Conservation (phyloP, 2,113 vertebrate species). For the Gymnobelideus leadbeateri region DNA sequence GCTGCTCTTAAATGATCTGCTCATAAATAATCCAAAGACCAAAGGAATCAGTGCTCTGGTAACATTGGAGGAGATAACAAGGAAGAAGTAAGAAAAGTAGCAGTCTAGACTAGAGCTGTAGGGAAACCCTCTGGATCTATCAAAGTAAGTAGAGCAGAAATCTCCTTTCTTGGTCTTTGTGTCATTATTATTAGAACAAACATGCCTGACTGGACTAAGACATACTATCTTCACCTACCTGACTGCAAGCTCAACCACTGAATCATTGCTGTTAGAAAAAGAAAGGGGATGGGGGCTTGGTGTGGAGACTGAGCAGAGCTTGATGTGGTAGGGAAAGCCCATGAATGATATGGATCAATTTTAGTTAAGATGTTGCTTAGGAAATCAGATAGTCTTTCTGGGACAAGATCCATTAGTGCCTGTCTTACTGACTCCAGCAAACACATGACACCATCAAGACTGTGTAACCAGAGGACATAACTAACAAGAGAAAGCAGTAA, state of each 20-base stretch:
- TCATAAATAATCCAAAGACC: background rate
- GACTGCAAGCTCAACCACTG: constrained; percentile 52
- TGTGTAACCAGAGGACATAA: constrained; percentile 68
- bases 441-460: constrained; percentile 71
- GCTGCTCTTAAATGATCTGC: no score
- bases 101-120: background rate
- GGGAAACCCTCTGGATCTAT: constrained; percentile 69
- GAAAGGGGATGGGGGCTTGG: constrained; percentile 24
- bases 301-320: background rate
- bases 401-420: constrained; percentile 67
- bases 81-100: background rate
- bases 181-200: constrained; percentile 83
- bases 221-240: constrained; percentile 73
- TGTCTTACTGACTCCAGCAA: constrained; percentile 69
- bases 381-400: constrained; percentile 70
- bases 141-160: constrained; percentile 84
- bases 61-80: background rate
- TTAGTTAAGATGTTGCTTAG: constrained; percentile 68
- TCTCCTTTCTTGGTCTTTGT: constrained; percentile 82
- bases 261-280: constrained; percentile 43
- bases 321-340: constrained; percentile 19
- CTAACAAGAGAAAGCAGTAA: constrained; percentile 72
- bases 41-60: background rate
- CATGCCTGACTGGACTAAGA: constrained; percentile 76
- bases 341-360: constrained; percentile 65